Percentiles rank a stretch among this genome's conserved stretches.
These are phyloP conservation scores for Lomographa bimaculata DNA, from an alignment of 2,888 invertebrate species.

Conservation along the genomic window DNA sequence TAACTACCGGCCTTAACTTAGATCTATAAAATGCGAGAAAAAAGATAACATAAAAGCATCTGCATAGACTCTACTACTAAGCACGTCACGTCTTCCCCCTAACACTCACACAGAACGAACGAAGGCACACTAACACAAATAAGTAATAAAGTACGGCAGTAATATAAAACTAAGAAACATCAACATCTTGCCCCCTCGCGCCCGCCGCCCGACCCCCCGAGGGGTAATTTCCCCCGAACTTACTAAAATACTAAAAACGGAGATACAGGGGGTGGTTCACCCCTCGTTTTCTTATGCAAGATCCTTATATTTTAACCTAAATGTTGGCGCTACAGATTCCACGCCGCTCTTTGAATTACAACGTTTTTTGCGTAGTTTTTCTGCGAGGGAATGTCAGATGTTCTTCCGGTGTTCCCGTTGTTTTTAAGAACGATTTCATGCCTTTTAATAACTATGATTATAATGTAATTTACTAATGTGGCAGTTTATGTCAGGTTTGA, in stretches of 20 bases:
- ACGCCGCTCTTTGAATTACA: slow-evolving; percentile 40
- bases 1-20: slow-evolving; percentile 37
- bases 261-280: slow-evolving; percentile 71
- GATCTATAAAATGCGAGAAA: slow-evolving; percentile 39
- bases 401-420: slow-evolving; percentile 17
- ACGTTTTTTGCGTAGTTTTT: slow-evolving; percentile 36
- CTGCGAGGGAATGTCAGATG: slow-evolving; percentile 18
- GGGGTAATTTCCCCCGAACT: slow-evolving; percentile 80
- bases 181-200: slow-evolving; percentile 73
- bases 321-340: slow-evolving; percentile 57
- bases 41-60: slow-evolving; percentile 52
- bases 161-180: slow-evolving; percentile 84
- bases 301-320: slow-evolving; percentile 83
- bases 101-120: slow-evolving; percentile 52
- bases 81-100: slow-evolving; percentile 47
- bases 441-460: too few species aligned
- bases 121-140: slow-evolving; percentile 72
- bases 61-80: slow-evolving; percentile 62
- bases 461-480: too few species aligned
- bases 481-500: too few species aligned
- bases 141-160: slow-evolving; percentile 81
- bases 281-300: slow-evolving; percentile 82
- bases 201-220: slow-evolving; percentile 46
- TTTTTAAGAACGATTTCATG: slow-evolving; percentile 13
- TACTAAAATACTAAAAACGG: slow-evolving; percentile 84